Base-by-base conservation (phyloP, 2,113 vertebrate species). In the Fulmarus glacialis region DNA sequence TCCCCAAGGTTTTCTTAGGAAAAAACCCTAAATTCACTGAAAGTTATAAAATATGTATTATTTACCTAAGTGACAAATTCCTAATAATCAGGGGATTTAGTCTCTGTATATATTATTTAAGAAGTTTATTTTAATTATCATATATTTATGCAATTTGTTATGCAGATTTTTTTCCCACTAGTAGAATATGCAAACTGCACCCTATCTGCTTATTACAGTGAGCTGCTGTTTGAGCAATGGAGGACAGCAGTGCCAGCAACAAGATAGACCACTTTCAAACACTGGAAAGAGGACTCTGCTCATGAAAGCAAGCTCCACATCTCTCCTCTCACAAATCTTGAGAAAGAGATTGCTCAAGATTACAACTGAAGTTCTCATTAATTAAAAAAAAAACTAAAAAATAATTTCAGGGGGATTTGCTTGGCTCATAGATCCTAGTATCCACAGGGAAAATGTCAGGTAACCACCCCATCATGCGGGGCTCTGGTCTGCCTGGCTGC, bases 101-200 rank as follows among this genome's bases (percentile, higher is more conserved):
- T 90, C 29, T 89, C 87, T 90, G 18, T 45, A 93, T 91, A 63
- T 83, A 97, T 97, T 95, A 97, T 97, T 96, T 86, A 94, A 70
- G 22, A 42, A 77, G 19, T 91, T 87, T 96, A 24, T 47, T 96
- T 96, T 92, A 90, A 66, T 53, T 92, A 89, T 95, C 87, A 94
- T 32, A 79, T 96, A 97, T 95, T 97, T 94, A 94, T 82, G 40
- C n/a, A 96, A 97, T 43, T 96, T 96, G 81, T 93, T 84, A 93
- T 55, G 24, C 36, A 94, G 47, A 73, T 63, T 91, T 68, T 95
- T 74, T 89, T 4, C 7, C 36, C 7, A 43, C 19, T 29, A 60
- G 20, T 11, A 63, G 11, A 70, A 29, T 60, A 29, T 15, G 19
- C 15, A 70, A 36, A 77, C 14, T 60, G 50, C 30, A 4, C 30